Evolutionary conservation across 64 coral and sea anemone genomes (phyloP), one percentile per base, ranked within the genome.

Genomic region (Montipora efflorescens): DNA sequence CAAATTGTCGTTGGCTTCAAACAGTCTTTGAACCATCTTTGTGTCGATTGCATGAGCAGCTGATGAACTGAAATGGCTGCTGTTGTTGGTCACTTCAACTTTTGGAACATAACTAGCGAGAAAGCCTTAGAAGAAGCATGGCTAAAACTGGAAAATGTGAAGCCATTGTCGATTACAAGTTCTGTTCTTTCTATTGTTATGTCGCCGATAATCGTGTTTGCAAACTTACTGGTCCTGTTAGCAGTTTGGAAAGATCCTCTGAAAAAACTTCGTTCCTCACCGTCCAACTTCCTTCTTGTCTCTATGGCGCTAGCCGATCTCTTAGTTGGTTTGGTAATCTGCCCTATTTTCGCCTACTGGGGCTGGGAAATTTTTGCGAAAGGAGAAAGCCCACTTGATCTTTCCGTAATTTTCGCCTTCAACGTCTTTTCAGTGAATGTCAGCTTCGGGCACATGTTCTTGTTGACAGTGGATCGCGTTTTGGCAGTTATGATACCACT

Each of bases 241-340:
- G 70, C 80, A 14, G 48, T 92, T 75, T 92, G 90, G 90, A 92
- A 92, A 85, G 90, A 92, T 59, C 90, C 90, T 83, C 74, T 84
- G 8, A 92, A 92, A 22, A 75, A 55, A 67, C 90, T 85, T 48
- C 71, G 90, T 12, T 75, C 71, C 12, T 92, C 55, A 28, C 90
- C 90, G 48, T 85, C 90, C 8, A 78, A 78, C 23, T 74, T 84
- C 25, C 76, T 92, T 9, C 53, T 92, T 12, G 13, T 48, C 62
- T 84, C 79, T 5, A 85, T 92, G 90, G 90, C 90, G 8, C 22
- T 61, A 43, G 81, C 79, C 22, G 90, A 92, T 85, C 44, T 92
- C 22, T 19, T 92, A 5, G 90, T 92, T 49, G 90, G 90, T 59
- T 46, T 77, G 6, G 80, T 83, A 2, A 16, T 46, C 1, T 70